A percentile compares a stretch with the other conserved stretches of the same genome.
phyloP scores from a whole-genome alignment of 2,113 vertebrate genomes.

The Miniopterus natalensis region DNA sequence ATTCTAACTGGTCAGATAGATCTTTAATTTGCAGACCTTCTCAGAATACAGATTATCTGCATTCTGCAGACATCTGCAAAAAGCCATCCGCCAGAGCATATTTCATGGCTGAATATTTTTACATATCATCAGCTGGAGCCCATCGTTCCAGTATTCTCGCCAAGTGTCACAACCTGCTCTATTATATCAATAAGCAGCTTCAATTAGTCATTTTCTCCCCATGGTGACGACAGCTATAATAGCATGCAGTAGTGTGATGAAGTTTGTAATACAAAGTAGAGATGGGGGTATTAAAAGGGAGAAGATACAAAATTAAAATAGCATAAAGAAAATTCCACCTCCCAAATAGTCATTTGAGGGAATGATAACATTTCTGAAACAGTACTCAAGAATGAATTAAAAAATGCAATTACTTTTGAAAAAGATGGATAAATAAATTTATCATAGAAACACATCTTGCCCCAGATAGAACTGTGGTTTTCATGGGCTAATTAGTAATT shows the following conservation, averaged over 20 bases:
- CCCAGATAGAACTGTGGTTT: slow-evolving; percentile 22
- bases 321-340: slow-evolving; percentile 48
- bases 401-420: slow-evolving; percentile 66
- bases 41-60: slow-evolving; percentile 81
- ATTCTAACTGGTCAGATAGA: slow-evolving; percentile 84
- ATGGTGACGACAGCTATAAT: slow-evolving; percentile 78
- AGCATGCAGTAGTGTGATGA: slow-evolving; percentile 72
- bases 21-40: slow-evolving; percentile 84
- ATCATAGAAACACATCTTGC: slow-evolving; percentile 36
- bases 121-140: slow-evolving; percentile 81
- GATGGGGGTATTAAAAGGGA: slow-evolving; percentile 77
- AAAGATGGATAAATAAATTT: slow-evolving; percentile 65
- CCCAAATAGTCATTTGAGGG: slow-evolving; percentile 56
- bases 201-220: slow-evolving; percentile 85
- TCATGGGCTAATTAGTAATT: slow-evolving; percentile 62
- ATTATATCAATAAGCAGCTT: slow-evolving; percentile 84
- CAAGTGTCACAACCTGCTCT: slow-evolving; percentile 77
- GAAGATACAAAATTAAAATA: slow-evolving; percentile 58
- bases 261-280: slow-evolving; percentile 80
- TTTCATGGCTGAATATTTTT: slow-evolving; percentile 83
- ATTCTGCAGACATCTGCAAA: slow-evolving; percentile 84
- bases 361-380: slow-evolving; percentile 71
- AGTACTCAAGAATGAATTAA: slow-evolving; percentile 62
- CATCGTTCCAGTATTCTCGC: slow-evolving; percentile 61
- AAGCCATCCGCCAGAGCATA: slow-evolving; percentile 75